phyloP scores from a whole-genome alignment of 37 sponge, comb jelly and placozoan genomes.

The Eunapius fragilis region DNA sequence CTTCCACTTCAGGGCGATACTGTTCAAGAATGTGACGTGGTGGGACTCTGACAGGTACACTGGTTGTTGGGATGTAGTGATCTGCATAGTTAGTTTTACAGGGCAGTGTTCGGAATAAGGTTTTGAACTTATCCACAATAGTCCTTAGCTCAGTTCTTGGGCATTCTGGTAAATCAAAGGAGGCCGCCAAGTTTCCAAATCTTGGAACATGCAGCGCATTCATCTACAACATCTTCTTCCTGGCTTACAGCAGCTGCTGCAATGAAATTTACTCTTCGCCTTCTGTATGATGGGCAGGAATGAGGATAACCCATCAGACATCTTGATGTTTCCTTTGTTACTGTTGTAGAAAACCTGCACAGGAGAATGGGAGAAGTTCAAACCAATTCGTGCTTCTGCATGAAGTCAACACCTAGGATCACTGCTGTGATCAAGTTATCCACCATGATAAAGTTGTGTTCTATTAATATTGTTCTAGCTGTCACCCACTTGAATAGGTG shows the following conservation, averaged over 20 bases:
- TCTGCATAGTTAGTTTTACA: constrained; percentile 27
- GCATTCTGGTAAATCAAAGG: no score
- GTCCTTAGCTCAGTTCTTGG: no score
- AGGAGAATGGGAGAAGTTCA: no score
- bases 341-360: neutral
- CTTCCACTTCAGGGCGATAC: constrained; percentile 69
- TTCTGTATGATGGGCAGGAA: neutral
- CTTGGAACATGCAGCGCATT: no score
- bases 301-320: no score
- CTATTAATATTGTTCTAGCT: neutral
- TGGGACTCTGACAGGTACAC: constrained; percentile 37
- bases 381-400: no score
- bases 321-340: no score
- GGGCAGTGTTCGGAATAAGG: no score
- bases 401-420: no score
- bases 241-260: no score
- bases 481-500: neutral
- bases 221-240: constrained; percentile 29
- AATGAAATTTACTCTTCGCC: constrained; percentile 44
- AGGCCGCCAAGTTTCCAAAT: neutral
- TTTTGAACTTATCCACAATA: no score
- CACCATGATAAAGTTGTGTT: constrained; percentile 26
- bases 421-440: constrained; percentile 42
- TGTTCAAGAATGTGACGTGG: constrained; percentile 53
- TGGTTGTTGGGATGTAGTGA: constrained; percentile 44